Conservation (phyloP, 1,140 invertebrate genomes). For the Drosophila pandora region DNA sequence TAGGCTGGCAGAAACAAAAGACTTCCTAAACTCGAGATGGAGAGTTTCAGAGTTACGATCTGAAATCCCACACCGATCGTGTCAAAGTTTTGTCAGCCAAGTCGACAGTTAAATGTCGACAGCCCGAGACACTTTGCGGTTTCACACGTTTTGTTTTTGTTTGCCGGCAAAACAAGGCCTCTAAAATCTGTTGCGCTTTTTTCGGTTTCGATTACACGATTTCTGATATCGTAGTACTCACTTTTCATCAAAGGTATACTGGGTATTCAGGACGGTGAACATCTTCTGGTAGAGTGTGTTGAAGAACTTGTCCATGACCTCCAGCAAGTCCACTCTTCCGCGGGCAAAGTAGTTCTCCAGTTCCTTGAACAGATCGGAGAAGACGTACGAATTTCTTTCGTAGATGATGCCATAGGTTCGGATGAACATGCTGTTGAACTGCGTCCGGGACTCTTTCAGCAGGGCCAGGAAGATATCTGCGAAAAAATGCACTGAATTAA, state of each 20-base stretch:
- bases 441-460: constrained; percentile 91
- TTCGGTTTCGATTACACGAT: constrained; percentile 35
- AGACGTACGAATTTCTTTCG: constrained; percentile 96
- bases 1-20: constrained; percentile 45
- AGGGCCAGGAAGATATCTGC: constrained; percentile 94
- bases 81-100: constrained; percentile 53
- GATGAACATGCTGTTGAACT: constrained; percentile 97
- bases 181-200: constrained; percentile 48
- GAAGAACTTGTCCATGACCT: constrained; percentile 97
- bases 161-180: constrained; percentile 1
- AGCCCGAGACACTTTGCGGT: constrained; percentile 67
- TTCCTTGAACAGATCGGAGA: constrained; percentile 95
- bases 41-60: background rate
- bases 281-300: constrained; percentile 96
- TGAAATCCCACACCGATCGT: constrained; percentile 68
- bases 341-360: constrained; percentile 95
- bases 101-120: constrained; percentile 26
- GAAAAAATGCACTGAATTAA: constrained; percentile 24
- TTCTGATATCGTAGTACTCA: constrained; percentile 84
- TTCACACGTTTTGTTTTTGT: constrained; percentile 69
- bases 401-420: constrained; percentile 97
- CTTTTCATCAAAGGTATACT: constrained; percentile 94
- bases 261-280: constrained; percentile 96
- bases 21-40: background rate
- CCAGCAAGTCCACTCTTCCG: constrained; percentile 92